phyloP scores from a whole-genome alignment of 2,797 vertebrate species.

The Dermochelys coriacea region DNA sequence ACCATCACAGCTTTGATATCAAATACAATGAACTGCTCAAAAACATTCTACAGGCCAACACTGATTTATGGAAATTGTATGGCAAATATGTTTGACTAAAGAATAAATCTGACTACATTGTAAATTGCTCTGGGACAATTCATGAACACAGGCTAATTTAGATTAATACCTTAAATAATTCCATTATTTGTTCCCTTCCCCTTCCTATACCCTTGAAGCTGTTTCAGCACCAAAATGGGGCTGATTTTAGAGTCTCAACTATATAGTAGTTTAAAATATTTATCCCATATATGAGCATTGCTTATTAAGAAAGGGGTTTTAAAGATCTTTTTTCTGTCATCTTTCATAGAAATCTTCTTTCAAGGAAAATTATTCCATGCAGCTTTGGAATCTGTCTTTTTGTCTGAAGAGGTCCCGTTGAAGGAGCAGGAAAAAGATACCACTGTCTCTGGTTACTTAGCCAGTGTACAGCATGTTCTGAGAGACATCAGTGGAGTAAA shows the following conservation, averaged over 20 bases:
- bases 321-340: not conserved
- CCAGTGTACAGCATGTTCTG: conserved; percentile 88
- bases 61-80: not conserved
- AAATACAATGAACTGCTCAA: not conserved
- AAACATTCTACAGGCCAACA: not conserved
- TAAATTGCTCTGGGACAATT: not conserved
- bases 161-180: not conserved
- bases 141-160: not conserved
- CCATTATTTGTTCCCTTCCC: not conserved
- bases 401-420: conserved; percentile 44
- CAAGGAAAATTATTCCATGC: conserved; percentile 91
- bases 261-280: not conserved
- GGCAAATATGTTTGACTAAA: not conserved
- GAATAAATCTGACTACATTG: not conserved
- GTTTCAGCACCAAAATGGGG: not conserved
- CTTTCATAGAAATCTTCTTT: conserved; percentile 86
- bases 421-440: conserved; percentile 52
- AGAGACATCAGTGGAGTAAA: conserved; percentile 86
- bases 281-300: not conserved
- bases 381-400: conserved; percentile 86
- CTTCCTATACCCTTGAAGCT: not conserved
- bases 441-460: conserved; percentile 83
- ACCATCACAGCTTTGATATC: not conserved
- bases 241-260: not conserved
- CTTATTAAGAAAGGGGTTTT: not conserved